Evolutionary conservation across 2,888 invertebrate species (phyloP).

Genomic region (Drosophila cognata): DNA sequence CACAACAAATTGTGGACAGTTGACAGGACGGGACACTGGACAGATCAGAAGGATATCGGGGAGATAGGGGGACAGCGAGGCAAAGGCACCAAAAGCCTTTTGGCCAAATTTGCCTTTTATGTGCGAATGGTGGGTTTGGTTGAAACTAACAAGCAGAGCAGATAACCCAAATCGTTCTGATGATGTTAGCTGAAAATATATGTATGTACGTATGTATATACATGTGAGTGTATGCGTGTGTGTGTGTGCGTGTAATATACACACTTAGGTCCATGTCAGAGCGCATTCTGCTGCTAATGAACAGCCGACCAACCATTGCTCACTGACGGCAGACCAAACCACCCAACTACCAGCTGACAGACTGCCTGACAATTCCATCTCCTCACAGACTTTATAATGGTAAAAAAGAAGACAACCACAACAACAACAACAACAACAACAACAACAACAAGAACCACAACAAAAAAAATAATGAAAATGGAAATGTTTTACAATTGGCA

Average conservation of each 20-base stretch:
- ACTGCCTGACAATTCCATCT: constrained; percentile 16
- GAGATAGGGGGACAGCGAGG: background rate
- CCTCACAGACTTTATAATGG: constrained; percentile 25
- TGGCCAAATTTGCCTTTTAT: constrained; percentile 57
- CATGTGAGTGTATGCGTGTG: background rate
- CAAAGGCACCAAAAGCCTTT: constrained; percentile 23
- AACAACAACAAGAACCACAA: background rate
- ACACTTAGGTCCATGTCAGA: constrained; percentile 25
- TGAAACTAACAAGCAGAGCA: constrained; percentile 56
- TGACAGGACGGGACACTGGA: constrained; percentile 50
- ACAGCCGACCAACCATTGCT: constrained; percentile 51
- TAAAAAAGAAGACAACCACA: background rate
- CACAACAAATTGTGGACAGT: constrained; percentile 76
- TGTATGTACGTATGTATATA: constrained; percentile 25
- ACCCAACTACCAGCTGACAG: constrained; percentile 18
- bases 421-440: background rate
- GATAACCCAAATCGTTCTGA: constrained; percentile 11
- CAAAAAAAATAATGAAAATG: constrained; percentile 17
- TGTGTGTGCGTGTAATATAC: constrained; percentile 19
- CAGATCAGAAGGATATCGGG: constrained; percentile 3
- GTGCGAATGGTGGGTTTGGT: constrained; percentile 1
- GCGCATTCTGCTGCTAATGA: constrained; percentile 62
- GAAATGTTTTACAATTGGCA: constrained; percentile 63
- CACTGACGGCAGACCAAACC: constrained; percentile 2
- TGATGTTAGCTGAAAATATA: constrained; percentile 39